Base-by-base conservation (phyloP, 2,797 vertebrate genomes). In the Enoplosus armatus region DNA sequence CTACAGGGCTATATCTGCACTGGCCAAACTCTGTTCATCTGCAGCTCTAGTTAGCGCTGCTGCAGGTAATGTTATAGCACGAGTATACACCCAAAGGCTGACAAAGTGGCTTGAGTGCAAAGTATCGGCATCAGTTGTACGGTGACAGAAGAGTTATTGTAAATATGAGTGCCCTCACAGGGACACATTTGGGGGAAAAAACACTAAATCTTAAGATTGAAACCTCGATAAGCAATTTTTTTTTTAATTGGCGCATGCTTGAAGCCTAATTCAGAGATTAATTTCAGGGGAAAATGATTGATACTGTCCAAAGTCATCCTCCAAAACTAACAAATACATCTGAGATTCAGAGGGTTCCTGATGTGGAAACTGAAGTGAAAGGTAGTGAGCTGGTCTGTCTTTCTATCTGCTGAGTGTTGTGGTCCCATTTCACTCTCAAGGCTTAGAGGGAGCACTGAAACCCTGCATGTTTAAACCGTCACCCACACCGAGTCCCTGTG, bases 371-470 rank as follows among this genome's bases (percentile, higher is more conserved):
- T 20, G 45, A 27, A 24, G 56, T 22, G 2, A 29, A 27, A 31
- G 18, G 67, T 65, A 22, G 39, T 9, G 51, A 70, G 76, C 79
- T 39, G 87, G 39, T 83, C 86, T 85, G 87, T 87, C 81, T 83
- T 79, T 87, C 80, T 79, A 27, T 67, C 80, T 22, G 72, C 83
- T 71, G 68, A 79, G 62, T 59, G 79, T 68, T 14, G 67, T 75
- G 84, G 86, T 77, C 55, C 72, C 85, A 82, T 92, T 82, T 83
- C 78, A 70, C 75, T 51, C 22, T 56, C 5, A 78, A 91, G 93
- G 92, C 91, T 75, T 91, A 92, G 92, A 91, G 91, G 94, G 94
- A 93, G 91, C 92, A 93, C 94, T 94, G 94, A 94, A 84, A 84
- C 59, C 80, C 3, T 91, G 89, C 92, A 93, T 92, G 91, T 82